Evolutionary conservation across 2,113 vertebrate species (phyloP), one percentile per base, ranked within the genome.

Genomic region (Gallinago undulata): DNA sequence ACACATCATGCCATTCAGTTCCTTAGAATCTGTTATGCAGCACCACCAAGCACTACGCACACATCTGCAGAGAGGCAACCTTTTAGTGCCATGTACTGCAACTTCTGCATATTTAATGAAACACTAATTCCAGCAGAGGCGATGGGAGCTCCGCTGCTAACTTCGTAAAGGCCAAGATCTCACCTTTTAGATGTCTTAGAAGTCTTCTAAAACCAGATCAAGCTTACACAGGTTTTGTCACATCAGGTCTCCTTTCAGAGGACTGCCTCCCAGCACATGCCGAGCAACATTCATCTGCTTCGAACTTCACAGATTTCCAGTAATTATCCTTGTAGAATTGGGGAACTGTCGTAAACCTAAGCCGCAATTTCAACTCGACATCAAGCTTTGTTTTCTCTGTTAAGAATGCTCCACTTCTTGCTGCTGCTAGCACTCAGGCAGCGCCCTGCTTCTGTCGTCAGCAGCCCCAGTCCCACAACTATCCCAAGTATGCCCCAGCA

Each of bases 381-480:
- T 27, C 12, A 1, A 89, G 81, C 64, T 91, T 70, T 84, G 90
- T 75, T 94, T 85, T 78, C 76, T 63, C 72, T 73, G 74, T 89
- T 47, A 30, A 21, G 21, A 93, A 59, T 1, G 63, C 77, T 96
- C 81, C 64, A 22, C 88, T 97, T 56, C 89, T 95, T 28, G 91
- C 84, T 89, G 96, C 97, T 96, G 96, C 96, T 90, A 96, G 96
- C 76, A 84, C 96, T 98, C 92, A 50, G 94, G 96, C 97, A 87
- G 92, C 70, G 87, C 97, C 96, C 93, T 81, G 95, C 96, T 85
- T 97, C 95, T 98, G 96, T 93, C 95, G 96, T 98, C 97, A 98
- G 98, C 97, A 98, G 97, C 97, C 96, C 97, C 96, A 56, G 97
- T 94, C 97, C 98, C 98, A 97, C 98, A 98, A 97, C 94, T 91